phyloP scores from a whole-genome alignment of 1,140 invertebrate species.

The Lethrus apterus region DNA sequence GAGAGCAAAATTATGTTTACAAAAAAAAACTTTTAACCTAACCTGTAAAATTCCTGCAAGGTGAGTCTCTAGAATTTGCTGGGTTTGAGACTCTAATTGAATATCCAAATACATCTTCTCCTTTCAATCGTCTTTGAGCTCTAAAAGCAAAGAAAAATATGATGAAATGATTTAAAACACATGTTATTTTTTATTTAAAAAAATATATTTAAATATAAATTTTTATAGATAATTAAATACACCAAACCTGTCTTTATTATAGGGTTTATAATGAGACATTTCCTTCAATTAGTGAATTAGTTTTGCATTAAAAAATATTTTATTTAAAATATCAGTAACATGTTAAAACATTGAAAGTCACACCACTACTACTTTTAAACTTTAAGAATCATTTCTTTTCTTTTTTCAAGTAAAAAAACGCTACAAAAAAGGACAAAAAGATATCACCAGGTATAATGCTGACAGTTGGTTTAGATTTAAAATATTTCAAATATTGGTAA shows the following conservation, averaged over 20 bases:
- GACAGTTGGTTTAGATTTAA: no score
- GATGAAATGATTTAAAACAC: not conserved
- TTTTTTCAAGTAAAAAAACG: no score
- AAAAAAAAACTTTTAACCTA: conserved; percentile 14
- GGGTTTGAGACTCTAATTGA: conserved; percentile 49
- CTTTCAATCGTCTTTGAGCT: conserved; percentile 77
- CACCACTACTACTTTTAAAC: conserved; percentile 1
- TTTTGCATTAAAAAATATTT: conserved; percentile 7
- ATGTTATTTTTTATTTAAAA: not conserved
- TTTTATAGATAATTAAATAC: not conserved
- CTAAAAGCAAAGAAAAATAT: conserved; percentile 46
- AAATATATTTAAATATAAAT: not conserved
- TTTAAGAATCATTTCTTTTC: no score
- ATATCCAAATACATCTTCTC: conserved; percentile 72
- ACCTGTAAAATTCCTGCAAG: conserved; percentile 31
- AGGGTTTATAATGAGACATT: conserved; percentile 34
- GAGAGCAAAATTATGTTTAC: not conserved
- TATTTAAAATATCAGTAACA: conserved; percentile 6
- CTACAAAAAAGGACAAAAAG: no score
- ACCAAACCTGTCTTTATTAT: conserved; percentile 23
- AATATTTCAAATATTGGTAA: no score
- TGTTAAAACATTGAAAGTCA: not conserved
- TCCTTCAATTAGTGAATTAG: not conserved
- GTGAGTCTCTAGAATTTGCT: conserved; percentile 19
- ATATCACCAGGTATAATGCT: no score